Base-by-base conservation (phyloP, 2,797 vertebrate genomes). In the Pseudochaenichthys georgianus region DNA sequence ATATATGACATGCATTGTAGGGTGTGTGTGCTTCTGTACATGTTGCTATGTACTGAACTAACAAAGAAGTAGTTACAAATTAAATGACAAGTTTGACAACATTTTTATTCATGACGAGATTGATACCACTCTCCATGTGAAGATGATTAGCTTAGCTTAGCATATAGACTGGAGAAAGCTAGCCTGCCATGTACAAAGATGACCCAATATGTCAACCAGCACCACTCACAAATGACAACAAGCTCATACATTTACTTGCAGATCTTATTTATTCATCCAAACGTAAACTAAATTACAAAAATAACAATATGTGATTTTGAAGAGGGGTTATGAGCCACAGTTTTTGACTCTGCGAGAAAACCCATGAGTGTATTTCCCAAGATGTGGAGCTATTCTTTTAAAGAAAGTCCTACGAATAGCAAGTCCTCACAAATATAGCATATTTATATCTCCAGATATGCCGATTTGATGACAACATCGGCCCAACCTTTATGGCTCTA, bases 391-490 rank as follows among this genome's bases (percentile, higher is more conserved):
- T 54, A 15, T 16, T 43, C 13, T 34, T 50, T 62, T 8, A 1
- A 62, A 34, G 13, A 16, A 62, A 15, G 23, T 10, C 38, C 28
- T 10, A 5, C 34, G 48, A 52, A 1, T 6, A 48, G 13, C 45
- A 23, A 3, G 23, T 55, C 62, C n/a, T 34, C 2, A n/a, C 42
- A 61, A 31, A 68, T 54, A 46, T n/a, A 34, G 7, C 3, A 28
- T 5, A 28, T 28, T 28, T 28, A 28, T 28, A 31, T 73, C 54
- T 77, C 19, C 31, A 50, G 50, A 43, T 64, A 31, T 62, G 57
- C 45, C 31, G n/a, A 55, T 53, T 45, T 55, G 57, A 62, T 72
- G 60, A 83, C 74, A 71, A 59, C 58, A 78, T 31, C 55, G 17
- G 48, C 52, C 64, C 46, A 69, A 62, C 62, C 46, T 23, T 64